phyloP scores from a whole-genome alignment of 2,888 invertebrate genomes.

The Seira musarum region DNA sequence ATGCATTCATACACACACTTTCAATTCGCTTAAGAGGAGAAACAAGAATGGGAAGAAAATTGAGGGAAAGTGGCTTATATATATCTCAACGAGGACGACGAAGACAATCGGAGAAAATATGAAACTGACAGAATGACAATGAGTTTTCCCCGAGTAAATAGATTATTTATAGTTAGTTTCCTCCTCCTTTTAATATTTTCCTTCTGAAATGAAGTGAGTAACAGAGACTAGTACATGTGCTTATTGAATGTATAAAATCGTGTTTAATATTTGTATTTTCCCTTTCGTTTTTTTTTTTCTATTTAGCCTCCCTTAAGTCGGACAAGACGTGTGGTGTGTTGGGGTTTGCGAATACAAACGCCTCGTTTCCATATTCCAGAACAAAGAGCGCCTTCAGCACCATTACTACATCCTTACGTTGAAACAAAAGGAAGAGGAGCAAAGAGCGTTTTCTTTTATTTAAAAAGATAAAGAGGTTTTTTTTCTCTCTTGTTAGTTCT shows the following conservation, averaged over 20 bases:
- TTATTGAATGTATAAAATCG: not conserved
- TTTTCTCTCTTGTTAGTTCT: not conserved
- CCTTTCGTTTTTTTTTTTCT: too few relatives aligned
- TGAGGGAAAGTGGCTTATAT: constrained; percentile 19
- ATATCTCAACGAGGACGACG: constrained; percentile 14
- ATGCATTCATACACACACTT: constrained; percentile 12
- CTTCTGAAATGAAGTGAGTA: constrained; percentile 29
- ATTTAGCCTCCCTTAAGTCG: not conserved
- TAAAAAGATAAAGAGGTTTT: not conserved
- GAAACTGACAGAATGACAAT: constrained; percentile 54
- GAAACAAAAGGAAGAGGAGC: not conserved
- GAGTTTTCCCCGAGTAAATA: constrained; percentile 34
- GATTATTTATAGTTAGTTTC: constrained; percentile 43
- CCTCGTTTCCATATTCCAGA: too few relatives aligned
- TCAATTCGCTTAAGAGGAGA: not conserved
- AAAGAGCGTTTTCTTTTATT: not conserved
- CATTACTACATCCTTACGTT: not conserved
- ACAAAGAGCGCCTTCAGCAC: not conserved
- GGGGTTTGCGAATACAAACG: too few relatives aligned
- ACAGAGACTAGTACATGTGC: constrained; percentile 1
- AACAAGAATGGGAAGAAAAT: not conserved
- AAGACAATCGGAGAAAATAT: constrained; percentile 45
- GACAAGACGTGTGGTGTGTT: too few relatives aligned
- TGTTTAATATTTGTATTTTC: not conserved
- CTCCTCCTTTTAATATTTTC: constrained; percentile 34